Base-by-base conservation (phyloP, 2,888 invertebrate genomes). In the Norana najaformis region DNA sequence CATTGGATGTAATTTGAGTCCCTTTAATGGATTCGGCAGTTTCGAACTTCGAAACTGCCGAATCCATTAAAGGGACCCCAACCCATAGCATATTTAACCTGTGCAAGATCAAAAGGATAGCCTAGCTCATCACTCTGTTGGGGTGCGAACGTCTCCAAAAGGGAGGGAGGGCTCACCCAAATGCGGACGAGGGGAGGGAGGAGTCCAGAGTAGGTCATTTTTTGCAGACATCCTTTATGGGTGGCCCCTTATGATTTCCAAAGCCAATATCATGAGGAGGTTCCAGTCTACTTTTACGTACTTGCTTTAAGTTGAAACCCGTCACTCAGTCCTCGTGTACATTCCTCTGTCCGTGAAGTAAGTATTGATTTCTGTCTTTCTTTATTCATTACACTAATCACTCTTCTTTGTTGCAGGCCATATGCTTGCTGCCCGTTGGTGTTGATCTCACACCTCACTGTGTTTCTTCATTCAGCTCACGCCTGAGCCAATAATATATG, bases 351-450 rank as follows among this genome's bases (percentile, higher is more conserved):
- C 41, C 30, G 8, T 69, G n/a, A n/a, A 69, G n/a, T n/a, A 69
- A 69, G n/a, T n/a, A 69, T 69, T 13, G 30, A 16, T 69, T 47
- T 47, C 47, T 69, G 5, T 41, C 41, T 11, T 41, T n/a, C n/a
- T n/a, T n/a, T n/a, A n/a, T n/a, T n/a, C 8, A 16, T 69, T 69
- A n/a, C 16, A 41, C 18, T 41, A 41, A 69, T n/a, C 69, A 30
- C 13, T 69, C 69, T 69, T 30, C n/a, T 23, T 69, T n/a, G 30
- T 69, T 69, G 69, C 8, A n/a, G n/a, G 30, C 69, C 69, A n/a
- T 69, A n/a, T 69, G 69, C 69, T 69, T n/a, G n/a, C n/a, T 69
- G 30, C 69, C 69, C n/a, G 69, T 69, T 69, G n/a, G n/a, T n/a
- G 69, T 69, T 13, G n/a, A 8, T n/a, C 30, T 69, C 69, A 5